Evolutionary conservation across 2,888 invertebrate species (phyloP), one percentile per base, ranked within the genome.

Genomic region (Pterostichus niger): DNA sequence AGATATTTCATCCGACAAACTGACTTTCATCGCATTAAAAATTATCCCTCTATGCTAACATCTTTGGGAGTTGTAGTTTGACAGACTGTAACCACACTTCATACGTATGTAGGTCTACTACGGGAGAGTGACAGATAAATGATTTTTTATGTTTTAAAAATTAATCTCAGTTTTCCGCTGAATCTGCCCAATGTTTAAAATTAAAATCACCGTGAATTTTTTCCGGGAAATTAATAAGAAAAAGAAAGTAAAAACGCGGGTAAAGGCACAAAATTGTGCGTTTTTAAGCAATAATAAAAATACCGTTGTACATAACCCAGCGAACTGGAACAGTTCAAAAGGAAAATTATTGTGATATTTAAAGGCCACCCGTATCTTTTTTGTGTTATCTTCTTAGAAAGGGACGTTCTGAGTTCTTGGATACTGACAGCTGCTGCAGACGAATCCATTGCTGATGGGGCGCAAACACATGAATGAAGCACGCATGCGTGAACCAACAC

Each of bases 321-420:
- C 52, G 33, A 52, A 75, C 31, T 75, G 75, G 75, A 75, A 75
- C 75, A 44, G 15, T 24, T 59, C 59, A 33, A 35, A 64, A 40
- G 15, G 17, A 75, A 52, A 52, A 31, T 49, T 49, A 75, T 75
- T 52, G 75, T 54, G 75, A 52, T 52, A 31, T 75, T 49, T 49
- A 52, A n/a, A 75, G 75, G 75, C 75, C 75, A 75, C 75, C 75
- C 75, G 75, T 75, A 75, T 75, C 75, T 75, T 75, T 75, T 75
- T 75, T 75, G 64, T 71, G 46, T 56, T 71, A 17, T 56, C 56
- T 71, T 71, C 68, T 71, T 9, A 71, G 68, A 71, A 59, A 71
- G 68, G 46, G 68, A 44, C 44, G 44, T 0, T 17, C 17, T 56
- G 13, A 5, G 56, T 17, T 56, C 13, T 56, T 13, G 56, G 68